A percentile compares a stretch with the other conserved stretches of the same genome.
Evolutionary conservation across 2,113 vertebrate genomes (phyloP).

Genomic region (Rostratula benghalensis): DNA sequence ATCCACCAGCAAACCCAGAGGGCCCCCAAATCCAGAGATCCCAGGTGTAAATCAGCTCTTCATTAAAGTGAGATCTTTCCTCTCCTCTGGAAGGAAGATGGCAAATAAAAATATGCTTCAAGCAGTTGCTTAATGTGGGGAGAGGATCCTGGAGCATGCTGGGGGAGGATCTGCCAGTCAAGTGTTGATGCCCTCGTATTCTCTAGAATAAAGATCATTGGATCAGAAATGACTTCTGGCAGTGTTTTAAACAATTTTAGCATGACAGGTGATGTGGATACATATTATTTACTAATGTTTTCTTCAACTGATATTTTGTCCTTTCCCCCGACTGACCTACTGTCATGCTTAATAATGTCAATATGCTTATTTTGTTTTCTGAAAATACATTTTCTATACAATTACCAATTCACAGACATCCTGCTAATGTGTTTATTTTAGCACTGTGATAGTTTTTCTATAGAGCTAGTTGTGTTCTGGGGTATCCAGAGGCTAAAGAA

Average conservation of each 20-base stretch:
- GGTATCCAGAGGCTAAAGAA: not conserved
- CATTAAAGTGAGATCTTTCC: not conserved
- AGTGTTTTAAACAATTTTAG: not conserved
- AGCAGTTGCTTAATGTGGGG: not conserved
- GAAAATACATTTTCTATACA: not conserved
- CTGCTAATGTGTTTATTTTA: not conserved
- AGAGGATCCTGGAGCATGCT: not conserved
- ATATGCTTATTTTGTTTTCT: not conserved
- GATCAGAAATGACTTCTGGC: not conserved
- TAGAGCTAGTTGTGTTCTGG: not conserved
- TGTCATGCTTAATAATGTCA: not conserved
- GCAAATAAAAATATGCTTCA: not conserved
- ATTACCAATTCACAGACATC: not conserved
- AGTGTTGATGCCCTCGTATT: not conserved
- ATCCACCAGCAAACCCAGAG: not conserved
- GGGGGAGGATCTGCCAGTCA: not conserved
- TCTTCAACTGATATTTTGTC: not conserved
- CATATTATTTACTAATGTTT: not conserved
- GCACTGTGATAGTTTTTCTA: not conserved
- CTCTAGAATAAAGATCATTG: not conserved
- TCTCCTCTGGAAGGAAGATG: not conserved
- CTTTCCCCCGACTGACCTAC: not conserved
- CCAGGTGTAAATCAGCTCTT: not conserved
- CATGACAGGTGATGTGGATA: not conserved
- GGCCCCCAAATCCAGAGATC: not conserved